A percentile compares a stretch with the other conserved stretches of the same genome.
phyloP scores from a whole-genome alignment of 2,113 vertebrate species.

The Herpailurus yagouaroundi region DNA sequence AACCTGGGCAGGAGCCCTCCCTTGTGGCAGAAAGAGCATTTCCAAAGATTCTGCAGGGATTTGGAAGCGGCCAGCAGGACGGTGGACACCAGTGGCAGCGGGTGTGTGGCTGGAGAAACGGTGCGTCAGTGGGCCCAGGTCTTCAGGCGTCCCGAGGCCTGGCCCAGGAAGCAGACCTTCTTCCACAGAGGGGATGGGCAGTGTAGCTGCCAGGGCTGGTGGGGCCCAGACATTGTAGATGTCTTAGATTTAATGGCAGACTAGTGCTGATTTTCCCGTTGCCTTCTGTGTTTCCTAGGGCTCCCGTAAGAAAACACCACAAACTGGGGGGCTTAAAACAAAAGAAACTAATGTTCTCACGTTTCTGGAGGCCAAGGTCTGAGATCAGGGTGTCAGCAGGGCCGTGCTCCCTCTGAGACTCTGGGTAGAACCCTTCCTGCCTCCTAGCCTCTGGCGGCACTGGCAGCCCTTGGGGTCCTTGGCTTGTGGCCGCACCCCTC shows the following conservation, averaged over 20 bases:
- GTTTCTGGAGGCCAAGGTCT: background rate
- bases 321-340: background rate
- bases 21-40: background rate
- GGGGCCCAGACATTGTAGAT: fast-evolving
- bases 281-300: background rate
- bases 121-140: fast-evolving
- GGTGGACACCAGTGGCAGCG: background rate
- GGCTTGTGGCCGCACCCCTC: no score
- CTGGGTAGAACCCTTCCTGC: background rate
- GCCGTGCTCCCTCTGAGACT: background rate
- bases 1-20: background rate
- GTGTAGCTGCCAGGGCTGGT: background rate
- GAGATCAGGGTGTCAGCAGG: background rate
- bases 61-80: background rate
- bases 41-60: background rate
- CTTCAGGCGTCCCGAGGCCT: fast-evolving
- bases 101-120: background rate
- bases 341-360: background rate
- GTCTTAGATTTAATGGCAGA: background rate
- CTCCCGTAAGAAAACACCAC: background rate
- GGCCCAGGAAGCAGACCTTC: background rate
- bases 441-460: background rate
- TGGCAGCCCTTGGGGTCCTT: background rate
- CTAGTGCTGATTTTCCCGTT: background rate
- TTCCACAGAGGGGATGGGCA: fast-evolving